Evolutionary conservation across 2,797 vertebrate genomes (phyloP), one percentile per base, ranked within the genome.

Genomic region (Hoplostethus mediterraneus): DNA sequence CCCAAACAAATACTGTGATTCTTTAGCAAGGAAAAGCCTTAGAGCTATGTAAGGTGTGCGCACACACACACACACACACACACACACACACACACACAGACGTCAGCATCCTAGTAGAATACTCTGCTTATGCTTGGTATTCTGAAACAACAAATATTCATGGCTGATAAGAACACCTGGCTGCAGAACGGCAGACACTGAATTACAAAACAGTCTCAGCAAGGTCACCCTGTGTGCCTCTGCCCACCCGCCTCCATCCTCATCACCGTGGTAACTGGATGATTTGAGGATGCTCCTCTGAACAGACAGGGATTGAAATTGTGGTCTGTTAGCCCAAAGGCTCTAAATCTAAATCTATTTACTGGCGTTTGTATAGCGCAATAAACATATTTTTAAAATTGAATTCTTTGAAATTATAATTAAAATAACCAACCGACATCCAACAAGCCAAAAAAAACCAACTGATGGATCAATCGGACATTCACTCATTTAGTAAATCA

Each of bases 201-300:
- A 72, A 63, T 80, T 80, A 81, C 69, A 77, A 86, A 85, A 78
- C 71, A 71, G 64, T 63, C 82, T 79, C 70, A 33, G 65, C 80
- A 83, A 89, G 87, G 89, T 85, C 86, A 90, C 73, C 58, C 63
- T 28, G 67, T 61, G 66, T 82, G 69, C 72, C 7, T 33, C 79
- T 75, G 63, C 81, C 79, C 80, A 85, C 90, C 84, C 72, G 74
- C 87, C 75, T 85, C 71, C 66, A 69, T 89, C 83, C 79, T 84
- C 81, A 87, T 92, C 85, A 80, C 90, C 85, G 78, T 92, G 89
- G 85, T 86, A 93, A 92, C 88, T 60, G 82, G 70, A 81, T 55
- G 71, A 75, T 80, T 84, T 89, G 71, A 72, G 75, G 71, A 89
- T 75, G 71, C 68, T 84, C n/a, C 60, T 81, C 53, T 79, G 31